Evolutionary conservation across 2,888 invertebrate species (phyloP), one percentile per base, ranked within the genome.

Genomic region (Epinotia bilunana): DNA sequence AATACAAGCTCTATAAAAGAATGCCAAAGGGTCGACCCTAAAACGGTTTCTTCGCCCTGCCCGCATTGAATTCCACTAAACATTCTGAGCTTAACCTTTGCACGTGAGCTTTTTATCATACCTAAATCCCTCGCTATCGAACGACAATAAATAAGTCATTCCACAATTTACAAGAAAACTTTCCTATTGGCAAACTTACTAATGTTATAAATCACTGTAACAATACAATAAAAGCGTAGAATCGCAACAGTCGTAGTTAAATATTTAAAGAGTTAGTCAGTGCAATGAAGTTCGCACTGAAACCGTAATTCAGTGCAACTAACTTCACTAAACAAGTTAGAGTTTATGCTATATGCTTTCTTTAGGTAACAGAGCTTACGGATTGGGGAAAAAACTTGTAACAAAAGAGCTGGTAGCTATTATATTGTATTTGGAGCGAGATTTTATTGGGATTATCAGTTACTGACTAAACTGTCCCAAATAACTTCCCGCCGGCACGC

Each of bases 261-360:
- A 74, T 74, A 70, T 74, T 74, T 74, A 58, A 74, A 74, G 64
- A 74, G 69, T 70, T 74, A 20, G 68, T 23, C 58, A 13, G n/a
- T 33, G 49, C 58, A 49, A 65, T 61, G 58, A 57, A 61, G 63
- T 64, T 57, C n/a, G 63, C 3, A 49, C 46, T n/a, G 23, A 60
- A 69, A 64, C 49, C 28, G 46, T 74, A 64, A 74, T 74, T 70
- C 64, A 74, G 39, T 69, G 39, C 49, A 57, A 23, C 49, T 60
- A 60, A 74, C 61, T 74, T 63, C 28, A 39, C 53, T 60, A 60
- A 70, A 69, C 74, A 49, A 58, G 74, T 70, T 70, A 46, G 12
- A 39, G 46, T 65, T 72, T 64, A 18, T 28, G 49, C 43, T 55
- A 68, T 62, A 62, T 68, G 61, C 62, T 57, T 69, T 73, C 67